Evolutionary conservation across 2,113 vertebrate species (phyloP).

Genomic region (Corynorhinus townsendii): DNA sequence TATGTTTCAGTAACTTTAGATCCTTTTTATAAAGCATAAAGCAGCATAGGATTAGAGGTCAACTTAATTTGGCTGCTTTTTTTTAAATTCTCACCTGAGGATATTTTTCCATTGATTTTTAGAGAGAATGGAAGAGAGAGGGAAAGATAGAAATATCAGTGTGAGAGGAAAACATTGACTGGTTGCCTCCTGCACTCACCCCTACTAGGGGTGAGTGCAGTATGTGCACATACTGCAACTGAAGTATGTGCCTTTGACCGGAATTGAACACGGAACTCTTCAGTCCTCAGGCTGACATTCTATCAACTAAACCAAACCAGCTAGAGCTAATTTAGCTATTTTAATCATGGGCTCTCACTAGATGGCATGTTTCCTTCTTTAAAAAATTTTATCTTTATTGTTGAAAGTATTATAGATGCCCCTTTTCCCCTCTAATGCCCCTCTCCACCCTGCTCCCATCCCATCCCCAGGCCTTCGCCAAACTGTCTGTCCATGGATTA

Average conservation of each 20-base stretch:
- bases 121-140: too few species aligned
- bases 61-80: background rate
- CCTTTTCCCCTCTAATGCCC: background rate
- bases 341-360: background rate
- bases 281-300: background rate
- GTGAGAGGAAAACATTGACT: too few species aligned
- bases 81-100: too few species aligned
- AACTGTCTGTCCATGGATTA: background rate
- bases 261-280: too few species aligned
- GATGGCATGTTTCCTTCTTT: background rate
- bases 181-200: too few species aligned
- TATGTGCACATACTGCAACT: too few species aligned
- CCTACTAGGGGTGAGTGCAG: too few species aligned
- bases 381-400: background rate
- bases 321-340: background rate
- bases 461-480: background rate
- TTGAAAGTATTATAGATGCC: background rate
- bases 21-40: conserved; percentile 7
- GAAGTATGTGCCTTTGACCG: too few species aligned
- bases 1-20: background rate
- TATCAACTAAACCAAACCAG: background rate
- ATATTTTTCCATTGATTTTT: too few species aligned
- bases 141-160: too few species aligned
- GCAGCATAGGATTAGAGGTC: background rate
- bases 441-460: background rate